Conservation (phyloP, 2,113 vertebrate genomes). For the Oostethus manadensis region DNA sequence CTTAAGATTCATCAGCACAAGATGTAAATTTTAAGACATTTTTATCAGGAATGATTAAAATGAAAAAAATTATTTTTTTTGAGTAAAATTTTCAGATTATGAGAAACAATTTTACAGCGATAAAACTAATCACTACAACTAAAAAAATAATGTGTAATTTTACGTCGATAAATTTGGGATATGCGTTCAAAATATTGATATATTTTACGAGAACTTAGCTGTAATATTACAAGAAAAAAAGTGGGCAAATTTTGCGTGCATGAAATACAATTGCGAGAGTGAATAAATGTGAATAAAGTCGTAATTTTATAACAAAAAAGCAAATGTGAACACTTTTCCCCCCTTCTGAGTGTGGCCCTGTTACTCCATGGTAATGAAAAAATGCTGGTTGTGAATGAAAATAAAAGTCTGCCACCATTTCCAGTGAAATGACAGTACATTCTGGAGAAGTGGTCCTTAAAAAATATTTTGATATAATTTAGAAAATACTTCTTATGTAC, state of each 20-base stretch:
- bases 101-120: neutral
- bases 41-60: too few relatives aligned
- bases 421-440: slow-evolving; percentile 57
- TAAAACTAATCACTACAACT: neutral
- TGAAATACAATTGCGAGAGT: too few relatives aligned
- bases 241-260: neutral
- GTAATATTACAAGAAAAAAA: neutral
- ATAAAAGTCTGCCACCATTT: slow-evolving; percentile 13
- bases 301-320: too few relatives aligned
- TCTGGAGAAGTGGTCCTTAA: slow-evolving; percentile 56
- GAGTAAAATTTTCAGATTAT: neutral
- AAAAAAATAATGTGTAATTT: neutral
- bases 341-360: neutral
- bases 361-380: slow-evolving; percentile 5
- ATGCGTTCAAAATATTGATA: neutral
- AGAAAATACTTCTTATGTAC: slow-evolving; percentile 44
- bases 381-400: slow-evolving; percentile 24
- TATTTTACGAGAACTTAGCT: neutral
- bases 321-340: too few relatives aligned
- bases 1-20: too few relatives aligned
- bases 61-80: too few relatives aligned
- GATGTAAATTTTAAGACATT: too few relatives aligned
- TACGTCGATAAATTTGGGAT: too few relatives aligned
- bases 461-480: slow-evolving; percentile 61
- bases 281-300: too few relatives aligned